Conservation (phyloP, 2,797 vertebrate genomes). For the Amblyopsis hoosieri region DNA sequence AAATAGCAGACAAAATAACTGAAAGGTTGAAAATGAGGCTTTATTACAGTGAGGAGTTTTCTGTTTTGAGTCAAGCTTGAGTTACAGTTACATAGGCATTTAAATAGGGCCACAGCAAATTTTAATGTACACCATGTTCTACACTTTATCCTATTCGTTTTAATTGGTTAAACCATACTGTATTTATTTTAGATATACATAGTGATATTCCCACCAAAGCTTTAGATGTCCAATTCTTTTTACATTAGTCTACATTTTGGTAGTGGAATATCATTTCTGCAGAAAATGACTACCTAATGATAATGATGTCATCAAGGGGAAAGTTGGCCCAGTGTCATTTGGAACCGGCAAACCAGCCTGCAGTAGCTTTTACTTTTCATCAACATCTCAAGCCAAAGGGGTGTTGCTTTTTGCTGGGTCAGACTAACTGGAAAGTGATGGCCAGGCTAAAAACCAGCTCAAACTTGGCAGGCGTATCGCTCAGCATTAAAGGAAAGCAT, state of each 20-base stretch:
- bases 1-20: background rate
- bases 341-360: slow-evolving; percentile 54
- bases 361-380: slow-evolving; percentile 67
- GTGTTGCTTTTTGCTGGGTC: slow-evolving; percentile 58
- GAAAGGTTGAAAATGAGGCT: no score
- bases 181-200: background rate
- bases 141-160: background rate
- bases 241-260: background rate
- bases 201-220: slow-evolving; percentile 5
- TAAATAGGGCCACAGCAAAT: no score
- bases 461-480: slow-evolving; percentile 41
- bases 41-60: no score
- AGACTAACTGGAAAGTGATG: slow-evolving; percentile 47
- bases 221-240: background rate
- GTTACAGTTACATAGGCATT: no score
- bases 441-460: slow-evolving; percentile 28
- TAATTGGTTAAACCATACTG: background rate
- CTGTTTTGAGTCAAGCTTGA: no score
- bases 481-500: slow-evolving; percentile 31
- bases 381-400: slow-evolving; percentile 44
- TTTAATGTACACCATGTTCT: no score
- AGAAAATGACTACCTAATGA: slow-evolving; percentile 36
- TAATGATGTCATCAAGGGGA: slow-evolving; percentile 36
- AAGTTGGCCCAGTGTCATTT: slow-evolving; percentile 53
- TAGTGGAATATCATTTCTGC: slow-evolving; percentile 1